Conservation (phyloP, 2,888 invertebrate genomes). For the Podotricha telesiphe region DNA sequence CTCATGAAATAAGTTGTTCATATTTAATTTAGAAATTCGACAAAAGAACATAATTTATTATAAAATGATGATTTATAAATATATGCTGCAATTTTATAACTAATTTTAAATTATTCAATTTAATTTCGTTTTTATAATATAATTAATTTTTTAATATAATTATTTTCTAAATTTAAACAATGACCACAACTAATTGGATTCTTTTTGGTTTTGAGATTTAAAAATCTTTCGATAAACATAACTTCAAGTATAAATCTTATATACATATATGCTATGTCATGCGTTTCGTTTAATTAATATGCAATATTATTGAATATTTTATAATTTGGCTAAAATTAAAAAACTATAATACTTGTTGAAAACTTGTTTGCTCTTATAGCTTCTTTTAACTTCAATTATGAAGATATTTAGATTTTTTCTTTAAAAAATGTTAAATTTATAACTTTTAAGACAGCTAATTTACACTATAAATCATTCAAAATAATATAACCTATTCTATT, state of each 20-base stretch:
- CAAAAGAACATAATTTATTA: slow-evolving; percentile 1
- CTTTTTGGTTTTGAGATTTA: background rate
- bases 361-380: too few species aligned
- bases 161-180: slow-evolving; percentile 15
- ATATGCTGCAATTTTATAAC: too few species aligned
- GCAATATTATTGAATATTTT: background rate
- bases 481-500: slow-evolving; percentile 5
- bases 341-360: background rate
- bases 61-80: too few species aligned
- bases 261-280: background rate
- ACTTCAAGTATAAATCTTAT: too few species aligned
- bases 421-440: background rate
- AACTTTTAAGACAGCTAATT: background rate
- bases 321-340: background rate
- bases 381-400: background rate
- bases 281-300: background rate
- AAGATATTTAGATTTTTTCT: background rate
- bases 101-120: too few species aligned
- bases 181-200: slow-evolving; percentile 6
- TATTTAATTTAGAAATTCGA: background rate
- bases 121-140: too few species aligned
- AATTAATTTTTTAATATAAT: background rate
- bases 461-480: background rate
- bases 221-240: background rate
- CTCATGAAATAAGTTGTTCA: background rate